Evolutionary conservation across 2,113 vertebrate genomes (phyloP), one percentile per base, ranked within the genome.

Genomic region (Cephalopterus ornatus): DNA sequence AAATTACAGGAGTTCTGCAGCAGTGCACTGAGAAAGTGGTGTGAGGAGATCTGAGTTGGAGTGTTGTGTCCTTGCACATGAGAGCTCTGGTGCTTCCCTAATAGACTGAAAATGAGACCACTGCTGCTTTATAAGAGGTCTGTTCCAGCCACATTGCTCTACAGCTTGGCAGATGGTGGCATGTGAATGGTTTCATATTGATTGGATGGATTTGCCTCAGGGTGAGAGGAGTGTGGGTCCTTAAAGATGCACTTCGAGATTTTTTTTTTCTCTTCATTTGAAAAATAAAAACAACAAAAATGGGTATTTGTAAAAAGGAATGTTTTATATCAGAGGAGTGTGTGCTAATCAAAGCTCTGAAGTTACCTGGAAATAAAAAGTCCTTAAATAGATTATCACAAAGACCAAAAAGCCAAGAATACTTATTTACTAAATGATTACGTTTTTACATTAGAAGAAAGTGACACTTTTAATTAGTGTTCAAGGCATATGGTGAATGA

Each of bases 141-240:
- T 98, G 98, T 98, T 98, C 92, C 86, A 98, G 98, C 98, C 98
- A 98, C 98, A 97, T 97, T 95, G 68, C 95, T 99, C 98, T 95
- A 96, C 98, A 98, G 98, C 97, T 95, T 97, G 98, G 98, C 98
- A 99, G 99, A 99, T 99, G 98, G 98, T 98, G 97, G 96, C 83
- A 98, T 98, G 97, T 99, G 99, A 99, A 98, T 98, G 98, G 98
- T 96, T 98, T 98, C 98, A 97, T 99, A 99, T 99, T 99, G 99
- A 99, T 98, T 99, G 98, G 98, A 98, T 98, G 85, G 93, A 98
- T 98, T 98, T 97, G 98, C 98, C 98, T 98, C 97, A 27, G 98
- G 98, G 97, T 97, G 98, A 95, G 97, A 95, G 88, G 95, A 97
- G 95, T 97, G 95, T 94, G 92, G 95, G 97, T 97, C 94, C 97